A percentile compares a stretch with the other conserved stretches of the same genome.
phyloP scores from a whole-genome alignment of 2,888 invertebrate genomes.

The Apotomis capreana region DNA sequence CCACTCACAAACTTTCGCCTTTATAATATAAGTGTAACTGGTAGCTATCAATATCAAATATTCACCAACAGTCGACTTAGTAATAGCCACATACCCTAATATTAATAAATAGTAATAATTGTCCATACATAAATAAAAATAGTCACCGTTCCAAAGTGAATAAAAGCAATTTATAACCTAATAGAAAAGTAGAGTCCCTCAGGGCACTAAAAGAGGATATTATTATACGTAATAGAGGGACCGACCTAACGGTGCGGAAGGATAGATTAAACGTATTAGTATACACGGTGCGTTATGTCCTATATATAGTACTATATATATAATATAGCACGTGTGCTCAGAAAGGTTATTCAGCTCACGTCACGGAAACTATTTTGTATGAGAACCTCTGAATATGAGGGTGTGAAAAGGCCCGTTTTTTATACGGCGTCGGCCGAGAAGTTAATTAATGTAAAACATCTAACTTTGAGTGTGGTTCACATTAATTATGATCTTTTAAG shows the following conservation, averaged over 20 bases:
- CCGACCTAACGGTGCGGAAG: slow-evolving; percentile 49
- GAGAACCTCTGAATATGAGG: slow-evolving; percentile 8
- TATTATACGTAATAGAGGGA: slow-evolving; percentile 45
- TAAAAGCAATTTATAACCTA: slow-evolving; percentile 16
- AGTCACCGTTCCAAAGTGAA: slow-evolving; percentile 13
- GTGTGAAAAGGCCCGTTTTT: slow-evolving; percentile 27
- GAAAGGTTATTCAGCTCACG: slow-evolving; percentile 30
- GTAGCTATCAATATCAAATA: too few relatives aligned
- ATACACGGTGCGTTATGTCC: slow-evolving; percentile 38
- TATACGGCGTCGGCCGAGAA: neutral
- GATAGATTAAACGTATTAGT: slow-evolving; percentile 47
- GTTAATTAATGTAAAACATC: neutral
- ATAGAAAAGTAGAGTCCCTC: slow-evolving; percentile 36
- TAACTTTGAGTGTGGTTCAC: too few relatives aligned
- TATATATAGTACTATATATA: slow-evolving; percentile 2
- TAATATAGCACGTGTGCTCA: neutral
- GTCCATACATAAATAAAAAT: neutral
- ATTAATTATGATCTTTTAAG: too few relatives aligned
- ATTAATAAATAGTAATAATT: neutral
- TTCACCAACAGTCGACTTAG: too few relatives aligned
- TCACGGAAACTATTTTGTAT: neutral
- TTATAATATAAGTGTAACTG: too few relatives aligned
- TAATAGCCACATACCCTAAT: neutral
- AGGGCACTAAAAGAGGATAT: slow-evolving; percentile 33
- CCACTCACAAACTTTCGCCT: too few relatives aligned